Percentiles rank a stretch among this genome's conserved stretches.
Evolutionary conservation across 1,140 invertebrate genomes (phyloP).

Genomic region (Nasonia vitripennis): DNA sequence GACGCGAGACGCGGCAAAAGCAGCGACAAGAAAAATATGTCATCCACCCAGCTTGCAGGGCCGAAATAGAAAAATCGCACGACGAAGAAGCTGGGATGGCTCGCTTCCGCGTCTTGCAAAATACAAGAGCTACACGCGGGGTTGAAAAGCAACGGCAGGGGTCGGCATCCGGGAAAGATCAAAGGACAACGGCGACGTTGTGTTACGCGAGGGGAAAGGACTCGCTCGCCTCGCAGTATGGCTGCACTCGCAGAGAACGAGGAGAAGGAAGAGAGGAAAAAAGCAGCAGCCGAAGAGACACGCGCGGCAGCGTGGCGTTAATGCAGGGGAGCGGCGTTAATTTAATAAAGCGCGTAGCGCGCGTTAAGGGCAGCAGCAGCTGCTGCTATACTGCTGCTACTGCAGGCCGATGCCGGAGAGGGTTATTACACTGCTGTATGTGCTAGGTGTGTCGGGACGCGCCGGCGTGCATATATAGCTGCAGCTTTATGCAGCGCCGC

Average conservation of each 20-base stretch:
- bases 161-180: slow-evolving; percentile 28
- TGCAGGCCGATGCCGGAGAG: background rate
- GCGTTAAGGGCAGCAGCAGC: slow-evolving; percentile 17
- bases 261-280: background rate
- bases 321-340: slow-evolving; percentile 44
- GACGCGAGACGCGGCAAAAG: no score
- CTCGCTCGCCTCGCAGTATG: background rate
- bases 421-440: slow-evolving; percentile 31
- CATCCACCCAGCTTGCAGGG: background rate
- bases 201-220: slow-evolving; percentile 41
- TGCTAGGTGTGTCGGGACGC: slow-evolving; percentile 17
- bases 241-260: background rate
- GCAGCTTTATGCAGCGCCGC: background rate
- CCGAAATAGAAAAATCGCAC: background rate
- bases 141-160: background rate
- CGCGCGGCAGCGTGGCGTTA: background rate
- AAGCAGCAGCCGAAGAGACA: background rate
- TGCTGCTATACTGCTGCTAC: background rate
- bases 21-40: background rate
- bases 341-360: slow-evolving; percentile 51
- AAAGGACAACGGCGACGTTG: slow-evolving; percentile 44
- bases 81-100: background rate
- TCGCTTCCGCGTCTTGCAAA: background rate
- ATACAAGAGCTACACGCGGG: background rate
- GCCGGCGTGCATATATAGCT: background rate